Evolutionary conservation across 1,140 invertebrate genomes (phyloP).

Genomic region (Hesperophylax magnus): DNA sequence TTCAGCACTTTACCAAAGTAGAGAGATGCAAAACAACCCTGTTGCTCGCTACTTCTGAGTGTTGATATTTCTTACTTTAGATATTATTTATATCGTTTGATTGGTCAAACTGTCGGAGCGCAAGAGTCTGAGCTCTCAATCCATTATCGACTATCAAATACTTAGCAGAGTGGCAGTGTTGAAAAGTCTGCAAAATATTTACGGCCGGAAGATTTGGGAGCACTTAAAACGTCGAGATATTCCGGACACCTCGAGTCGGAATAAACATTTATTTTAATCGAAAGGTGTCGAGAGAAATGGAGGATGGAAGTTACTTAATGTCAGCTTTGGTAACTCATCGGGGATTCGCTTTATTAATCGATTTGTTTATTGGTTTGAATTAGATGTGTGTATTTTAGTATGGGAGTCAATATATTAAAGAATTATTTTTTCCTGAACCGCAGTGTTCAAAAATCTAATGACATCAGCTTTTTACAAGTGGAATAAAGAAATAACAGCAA

Average conservation of each 20-base stretch:
- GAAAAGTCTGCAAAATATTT: slow-evolving; percentile 43
- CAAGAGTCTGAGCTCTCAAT: background rate
- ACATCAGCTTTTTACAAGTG: too few relatives aligned
- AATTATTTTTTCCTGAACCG: too few relatives aligned
- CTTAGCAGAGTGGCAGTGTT: slow-evolving; percentile 22
- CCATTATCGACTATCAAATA: slow-evolving; percentile 23
- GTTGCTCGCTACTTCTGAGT: background rate
- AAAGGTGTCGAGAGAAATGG: background rate
- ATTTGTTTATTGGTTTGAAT: too few relatives aligned
- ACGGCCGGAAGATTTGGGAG: background rate
- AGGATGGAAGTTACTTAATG: background rate
- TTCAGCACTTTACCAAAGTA: background rate
- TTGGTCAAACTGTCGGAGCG: background rate
- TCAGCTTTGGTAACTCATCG: background rate
- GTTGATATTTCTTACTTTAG: background rate
- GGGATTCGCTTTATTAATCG: too few relatives aligned
- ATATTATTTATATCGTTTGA: slow-evolving; percentile 2
- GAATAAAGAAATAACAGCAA: too few relatives aligned
- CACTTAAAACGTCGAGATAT: slow-evolving; percentile 19
- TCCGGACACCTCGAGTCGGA: slow-evolving; percentile 14
- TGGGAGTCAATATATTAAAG: too few relatives aligned
- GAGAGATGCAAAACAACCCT: background rate
- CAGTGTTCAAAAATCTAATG: too few relatives aligned
- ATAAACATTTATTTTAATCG: slow-evolving; percentile 13
- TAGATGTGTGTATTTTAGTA: too few relatives aligned